Conservation (phyloP, 2,797 vertebrate genomes). For the Cuculus canorus region DNA sequence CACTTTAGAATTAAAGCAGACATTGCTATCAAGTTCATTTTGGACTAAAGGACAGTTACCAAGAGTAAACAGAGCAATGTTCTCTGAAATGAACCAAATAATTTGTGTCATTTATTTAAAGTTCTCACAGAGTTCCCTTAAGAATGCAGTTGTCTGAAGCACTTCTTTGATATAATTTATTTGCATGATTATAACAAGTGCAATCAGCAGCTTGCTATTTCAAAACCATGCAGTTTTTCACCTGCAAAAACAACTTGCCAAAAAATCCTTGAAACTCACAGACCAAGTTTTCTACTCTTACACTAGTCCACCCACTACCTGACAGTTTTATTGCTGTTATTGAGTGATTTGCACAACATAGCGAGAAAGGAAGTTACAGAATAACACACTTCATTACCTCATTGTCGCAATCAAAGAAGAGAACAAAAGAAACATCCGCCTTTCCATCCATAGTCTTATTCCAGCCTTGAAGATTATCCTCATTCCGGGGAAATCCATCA, state of each 20-base stretch:
- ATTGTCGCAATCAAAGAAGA: slow-evolving; percentile 95
- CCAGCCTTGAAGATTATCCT: slow-evolving; percentile 98
- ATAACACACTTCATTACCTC: slow-evolving; percentile 82
- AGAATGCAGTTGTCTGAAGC: neutral
- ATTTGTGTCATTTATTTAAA: neutral
- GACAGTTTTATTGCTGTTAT: neutral
- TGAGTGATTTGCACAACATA: neutral
- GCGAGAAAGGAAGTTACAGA: slow-evolving; percentile 13
- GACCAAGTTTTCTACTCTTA: neutral
- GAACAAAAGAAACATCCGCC: slow-evolving; percentile 94
- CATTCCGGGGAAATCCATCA: slow-evolving; percentile 96
- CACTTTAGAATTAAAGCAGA: neutral
- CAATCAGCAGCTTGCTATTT: neutral
- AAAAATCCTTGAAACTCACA: neutral
- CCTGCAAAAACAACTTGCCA: neutral
- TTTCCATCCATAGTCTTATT: slow-evolving; percentile 89
- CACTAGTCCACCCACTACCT: neutral
- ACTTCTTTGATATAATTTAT: neutral
- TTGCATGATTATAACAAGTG: neutral
- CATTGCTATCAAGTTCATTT: neutral
- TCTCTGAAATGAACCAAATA: neutral
- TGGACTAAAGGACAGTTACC: neutral
- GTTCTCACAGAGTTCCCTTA: neutral
- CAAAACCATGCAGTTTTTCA: neutral
- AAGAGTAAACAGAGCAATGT: neutral